A percentile compares a stretch with the other conserved stretches of the same genome.
Conservation (phyloP, 2,888 invertebrate genomes). For the Suillia variegata region DNA sequence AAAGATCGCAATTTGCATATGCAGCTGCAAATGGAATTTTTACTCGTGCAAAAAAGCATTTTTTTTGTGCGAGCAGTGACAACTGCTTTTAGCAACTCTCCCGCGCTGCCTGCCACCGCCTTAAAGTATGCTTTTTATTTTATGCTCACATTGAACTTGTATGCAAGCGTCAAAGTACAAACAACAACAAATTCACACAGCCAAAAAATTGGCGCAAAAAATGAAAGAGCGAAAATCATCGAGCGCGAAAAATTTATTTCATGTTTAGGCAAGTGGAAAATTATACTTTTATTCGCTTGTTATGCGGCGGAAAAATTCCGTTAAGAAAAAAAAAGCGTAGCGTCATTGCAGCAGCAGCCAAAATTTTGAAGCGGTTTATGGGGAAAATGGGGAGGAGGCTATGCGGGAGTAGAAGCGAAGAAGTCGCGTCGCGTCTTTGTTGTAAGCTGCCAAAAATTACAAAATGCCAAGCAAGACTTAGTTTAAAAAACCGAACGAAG, state of each 20-base stretch:
- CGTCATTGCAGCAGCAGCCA: neutral
- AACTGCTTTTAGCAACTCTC: too few relatives aligned
- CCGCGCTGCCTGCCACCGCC: neutral
- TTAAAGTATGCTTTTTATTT: neutral
- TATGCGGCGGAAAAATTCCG: conserved; percentile 21
- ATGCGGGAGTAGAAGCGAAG: too few relatives aligned
- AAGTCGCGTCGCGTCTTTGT: neutral
- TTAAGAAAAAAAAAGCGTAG: conserved; percentile 23
- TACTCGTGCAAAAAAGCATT: too few relatives aligned
- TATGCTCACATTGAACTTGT: neutral
- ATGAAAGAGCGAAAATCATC: conserved; percentile 29
- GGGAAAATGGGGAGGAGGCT: too few relatives aligned
- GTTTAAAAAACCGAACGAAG: too few relatives aligned
- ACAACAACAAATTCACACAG: too few relatives aligned
- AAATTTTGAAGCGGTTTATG: neutral
- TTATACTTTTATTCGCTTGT: conserved; percentile 47
- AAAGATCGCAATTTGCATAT: too few relatives aligned
- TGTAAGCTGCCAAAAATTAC: conserved; percentile 1
- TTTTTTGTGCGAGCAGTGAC: too few relatives aligned
- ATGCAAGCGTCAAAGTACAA: too few relatives aligned
- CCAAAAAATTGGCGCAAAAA: too few relatives aligned
- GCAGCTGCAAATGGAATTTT: too few relatives aligned
- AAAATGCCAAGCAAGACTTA: neutral
- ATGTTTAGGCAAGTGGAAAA: conserved; percentile 49
- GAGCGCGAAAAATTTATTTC: conserved; percentile 34